Evolutionary conservation across 2,113 vertebrate species (phyloP).

Genomic region (Otus sunia): DNA sequence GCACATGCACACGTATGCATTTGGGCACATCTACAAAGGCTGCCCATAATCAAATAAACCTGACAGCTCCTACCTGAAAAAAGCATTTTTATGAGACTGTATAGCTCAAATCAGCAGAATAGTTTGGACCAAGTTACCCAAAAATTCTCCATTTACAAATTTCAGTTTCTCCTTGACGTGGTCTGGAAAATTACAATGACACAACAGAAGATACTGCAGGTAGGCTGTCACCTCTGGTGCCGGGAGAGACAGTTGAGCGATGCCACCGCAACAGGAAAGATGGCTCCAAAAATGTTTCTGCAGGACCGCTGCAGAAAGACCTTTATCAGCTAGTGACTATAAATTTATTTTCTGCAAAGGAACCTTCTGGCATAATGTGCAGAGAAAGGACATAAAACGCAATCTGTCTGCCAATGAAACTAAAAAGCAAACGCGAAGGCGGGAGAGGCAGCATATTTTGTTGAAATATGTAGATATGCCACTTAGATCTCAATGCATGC

Average conservation of each 20-base stretch:
- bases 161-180: background rate
- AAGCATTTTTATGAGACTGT: background rate
- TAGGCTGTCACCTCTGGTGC: background rate
- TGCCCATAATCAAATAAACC: background rate
- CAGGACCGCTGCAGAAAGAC: background rate
- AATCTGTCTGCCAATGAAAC: conserved; percentile 53
- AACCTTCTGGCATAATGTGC: conserved; percentile 46
- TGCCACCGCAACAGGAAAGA: background rate
- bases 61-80: background rate
- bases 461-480: conserved; percentile 54
- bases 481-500: background rate
- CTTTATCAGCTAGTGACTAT: conserved; percentile 42
- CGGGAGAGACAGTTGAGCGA: background rate
- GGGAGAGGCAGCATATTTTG: conserved; percentile 27
- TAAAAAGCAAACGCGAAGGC: conserved; percentile 18
- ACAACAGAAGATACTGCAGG: background rate
- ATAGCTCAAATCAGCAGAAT: background rate
- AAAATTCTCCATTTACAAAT: background rate
- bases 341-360: conserved; percentile 56
- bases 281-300: background rate
- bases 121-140: background rate
- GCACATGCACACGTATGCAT: rapidly evolving
- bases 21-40: background rate
- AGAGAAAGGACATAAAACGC: conserved; percentile 55
- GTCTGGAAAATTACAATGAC: background rate